A percentile compares a stretch with the other conserved stretches of the same genome.
Evolutionary conservation across 2,888 invertebrate genomes (phyloP).

Genomic region (Andrena praecox): DNA sequence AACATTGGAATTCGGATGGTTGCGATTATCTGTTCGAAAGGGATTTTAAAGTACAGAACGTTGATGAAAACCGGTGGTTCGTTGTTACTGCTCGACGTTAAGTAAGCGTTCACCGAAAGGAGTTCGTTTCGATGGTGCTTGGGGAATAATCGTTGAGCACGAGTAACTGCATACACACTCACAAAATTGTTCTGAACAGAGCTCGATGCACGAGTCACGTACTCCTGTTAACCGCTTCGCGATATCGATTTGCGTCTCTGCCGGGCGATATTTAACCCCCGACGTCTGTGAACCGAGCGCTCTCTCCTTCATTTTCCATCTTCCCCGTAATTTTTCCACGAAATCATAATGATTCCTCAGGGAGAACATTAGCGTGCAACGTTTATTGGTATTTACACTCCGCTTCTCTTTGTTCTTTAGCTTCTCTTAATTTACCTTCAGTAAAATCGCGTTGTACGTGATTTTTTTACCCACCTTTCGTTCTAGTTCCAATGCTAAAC

Average conservation of each 20-base stretch:
- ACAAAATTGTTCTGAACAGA: conserved; percentile 46
- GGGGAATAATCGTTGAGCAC: conserved; percentile 34
- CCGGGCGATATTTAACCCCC: conserved; percentile 16
- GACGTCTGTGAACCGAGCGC: not conserved
- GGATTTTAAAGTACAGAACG: conserved; percentile 36
- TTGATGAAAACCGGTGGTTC: conserved; percentile 21
- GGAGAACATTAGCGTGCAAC: not conserved
- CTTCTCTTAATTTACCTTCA: not conserved
- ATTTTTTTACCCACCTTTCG: not conserved
- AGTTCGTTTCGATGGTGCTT: conserved; percentile 34
- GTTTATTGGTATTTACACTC: not conserved
- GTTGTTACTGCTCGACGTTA: conserved; percentile 21
- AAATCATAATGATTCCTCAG: conserved; percentile 5
- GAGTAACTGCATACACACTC: conserved; percentile 44
- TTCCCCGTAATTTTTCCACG: conserved; percentile 7
- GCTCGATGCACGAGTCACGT: conserved; percentile 46
- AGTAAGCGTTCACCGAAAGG: conserved; percentile 35
- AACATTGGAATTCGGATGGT: not conserved
- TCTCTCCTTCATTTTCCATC: not conserved
- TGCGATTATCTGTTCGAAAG: conserved; percentile 33
- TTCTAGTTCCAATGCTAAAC: not conserved
- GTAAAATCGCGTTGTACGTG: not conserved
- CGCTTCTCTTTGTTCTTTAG: not conserved
- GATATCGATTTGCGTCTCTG: conserved; percentile 32
- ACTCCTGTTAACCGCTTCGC: conserved; percentile 45